Percentiles rank a stretch among this genome's conserved stretches.
phyloP scores from a whole-genome alignment of 1,140 invertebrate genomes.

The Kradibia gibbosae region DNA sequence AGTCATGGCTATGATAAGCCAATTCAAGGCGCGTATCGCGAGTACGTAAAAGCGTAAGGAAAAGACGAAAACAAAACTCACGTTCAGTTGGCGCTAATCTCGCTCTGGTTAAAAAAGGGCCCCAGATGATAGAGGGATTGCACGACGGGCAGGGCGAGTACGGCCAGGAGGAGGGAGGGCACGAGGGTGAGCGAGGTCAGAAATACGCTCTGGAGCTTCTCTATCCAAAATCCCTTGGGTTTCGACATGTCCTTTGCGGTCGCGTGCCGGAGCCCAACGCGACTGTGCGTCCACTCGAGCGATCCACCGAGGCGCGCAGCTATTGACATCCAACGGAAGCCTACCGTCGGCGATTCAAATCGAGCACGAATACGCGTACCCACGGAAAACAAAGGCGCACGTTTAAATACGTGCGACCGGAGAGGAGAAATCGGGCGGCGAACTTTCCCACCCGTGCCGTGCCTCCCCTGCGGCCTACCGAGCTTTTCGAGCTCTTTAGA shows the following conservation, averaged over 20 bases:
- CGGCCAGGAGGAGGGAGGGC: constrained; percentile 63
- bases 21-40: neutral
- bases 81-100: neutral
- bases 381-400: neutral
- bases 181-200: constrained; percentile 63
- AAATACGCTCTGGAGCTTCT: constrained; percentile 57
- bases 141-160: constrained; percentile 63
- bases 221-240: constrained; percentile 48
- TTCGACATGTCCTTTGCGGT: neutral
- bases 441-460: too few species aligned
- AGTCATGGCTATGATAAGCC: neutral
- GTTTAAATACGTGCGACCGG: neutral
- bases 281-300: too few species aligned
- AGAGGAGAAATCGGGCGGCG: neutral
- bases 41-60: neutral
- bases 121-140: constrained; percentile 66
- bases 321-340: neutral
- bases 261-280: neutral
- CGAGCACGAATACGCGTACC: neutral
- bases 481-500: too few species aligned
- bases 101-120: constrained; percentile 61
- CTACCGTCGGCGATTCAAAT: neutral
- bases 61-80: neutral
- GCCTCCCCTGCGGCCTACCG: too few species aligned
- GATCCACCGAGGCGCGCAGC: neutral